Evolutionary conservation across 2,797 vertebrate species (phyloP).

Genomic region (Otolemur crassicaudatus): DNA sequence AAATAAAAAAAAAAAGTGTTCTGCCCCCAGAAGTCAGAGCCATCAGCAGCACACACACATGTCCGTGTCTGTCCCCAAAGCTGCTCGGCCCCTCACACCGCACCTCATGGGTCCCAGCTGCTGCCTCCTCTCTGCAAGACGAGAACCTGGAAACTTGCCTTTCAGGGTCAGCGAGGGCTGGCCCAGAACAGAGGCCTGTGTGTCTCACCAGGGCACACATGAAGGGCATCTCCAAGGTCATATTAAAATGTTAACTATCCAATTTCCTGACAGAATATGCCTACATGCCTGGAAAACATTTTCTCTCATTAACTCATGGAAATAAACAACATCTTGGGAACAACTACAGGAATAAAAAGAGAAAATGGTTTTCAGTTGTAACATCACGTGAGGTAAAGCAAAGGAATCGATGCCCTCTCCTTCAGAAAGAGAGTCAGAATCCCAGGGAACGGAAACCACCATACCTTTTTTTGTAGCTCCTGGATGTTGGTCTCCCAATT

Average conservation of each 20-base stretch:
- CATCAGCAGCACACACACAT: fast-evolving
- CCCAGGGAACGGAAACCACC: neutral
- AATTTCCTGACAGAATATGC: neutral
- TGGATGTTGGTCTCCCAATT: slow-evolving; percentile 99
- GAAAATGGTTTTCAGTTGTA: neutral
- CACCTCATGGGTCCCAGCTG: neutral
- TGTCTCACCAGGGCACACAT: neutral
- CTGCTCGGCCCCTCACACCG: fast-evolving
- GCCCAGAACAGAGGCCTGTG: fast-evolving
- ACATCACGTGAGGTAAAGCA: neutral
- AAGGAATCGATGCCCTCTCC: neutral
- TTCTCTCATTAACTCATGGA: neutral
- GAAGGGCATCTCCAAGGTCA: neutral
- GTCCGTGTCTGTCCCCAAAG: neutral
- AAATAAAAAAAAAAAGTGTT: neutral
- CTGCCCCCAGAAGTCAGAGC: neutral
- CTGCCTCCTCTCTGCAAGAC: neutral
- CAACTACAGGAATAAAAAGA: neutral
- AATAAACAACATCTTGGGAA: neutral
- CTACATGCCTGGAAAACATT: neutral
- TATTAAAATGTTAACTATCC: neutral
- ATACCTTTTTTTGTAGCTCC: slow-evolving; percentile 97
- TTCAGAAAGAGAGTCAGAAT: neutral
- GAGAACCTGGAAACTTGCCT: neutral
- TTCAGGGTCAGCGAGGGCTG: neutral